Evolutionary conservation across 2,113 vertebrate genomes (phyloP), one percentile per base, ranked within the genome.

Genomic region (Entomyzon cyanotis): DNA sequence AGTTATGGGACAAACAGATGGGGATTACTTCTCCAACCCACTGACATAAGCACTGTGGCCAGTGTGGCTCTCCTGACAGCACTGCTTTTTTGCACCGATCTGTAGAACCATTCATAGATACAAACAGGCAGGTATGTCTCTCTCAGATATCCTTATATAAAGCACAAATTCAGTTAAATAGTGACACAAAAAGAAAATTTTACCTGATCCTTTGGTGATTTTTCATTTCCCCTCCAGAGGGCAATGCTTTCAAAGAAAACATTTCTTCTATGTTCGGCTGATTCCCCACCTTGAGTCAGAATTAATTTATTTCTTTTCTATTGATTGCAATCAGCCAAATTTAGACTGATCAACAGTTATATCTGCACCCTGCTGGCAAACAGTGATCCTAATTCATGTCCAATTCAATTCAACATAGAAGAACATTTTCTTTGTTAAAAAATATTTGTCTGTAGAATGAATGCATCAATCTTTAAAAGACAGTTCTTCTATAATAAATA

Each of bases 221-320:
- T 96, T 88, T 88, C 76, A 90, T 91, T 96, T 53, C 27, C 65
- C 96, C 96, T 97, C 92, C 86, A 97, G 97, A 97, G 95, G 96
- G 96, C 95, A 95, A 94, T 93, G 82, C 84, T 92, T 94, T 94
- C 94, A 95, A 94, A 92, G 76, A 84, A 96, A 96, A 93, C 31
- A 27, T 35, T 83, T 82, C 10, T 77, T 49, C 41, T 63, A 14
- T 11, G 16, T 35, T 58, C 47, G 16, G 39, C 23, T 64, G 35
- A 52, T 39, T 55, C 50, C 22, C 46, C 47, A 50, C n/a, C 16
- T 63, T 56, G 46, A 86, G 44, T 20, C 22, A 67, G 65, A 69
- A 28, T 33, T 42, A 14, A 33, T 49, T 76, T 75, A 53, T 69
- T 25, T 39, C 25, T 80, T 90, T 85, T 53, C n/a, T 27, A 25